These are phyloP conservation scores for Burhinus oedicnemus DNA, from an alignment of 2,113 vertebrate species.

Conservation along the genomic window DNA sequence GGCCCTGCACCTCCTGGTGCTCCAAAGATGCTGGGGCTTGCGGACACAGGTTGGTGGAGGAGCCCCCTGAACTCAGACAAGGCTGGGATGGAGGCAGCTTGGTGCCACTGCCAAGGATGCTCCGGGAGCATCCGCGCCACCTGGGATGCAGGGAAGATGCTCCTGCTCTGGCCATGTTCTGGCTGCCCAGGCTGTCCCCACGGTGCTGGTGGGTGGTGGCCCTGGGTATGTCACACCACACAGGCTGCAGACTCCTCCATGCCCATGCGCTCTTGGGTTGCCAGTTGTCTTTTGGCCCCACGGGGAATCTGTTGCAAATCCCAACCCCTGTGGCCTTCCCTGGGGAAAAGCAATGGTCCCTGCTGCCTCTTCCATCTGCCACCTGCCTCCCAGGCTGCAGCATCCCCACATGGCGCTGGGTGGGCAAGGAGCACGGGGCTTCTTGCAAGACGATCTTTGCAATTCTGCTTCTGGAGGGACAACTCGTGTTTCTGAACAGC, in stretches of 20 bases:
- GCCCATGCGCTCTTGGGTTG: not conserved
- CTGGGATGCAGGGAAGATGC: not conserved
- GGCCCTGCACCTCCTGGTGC: not conserved
- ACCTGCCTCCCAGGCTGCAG: not conserved
- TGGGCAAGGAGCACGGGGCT: not conserved
- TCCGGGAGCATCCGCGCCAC: not conserved
- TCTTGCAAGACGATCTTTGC: not conserved
- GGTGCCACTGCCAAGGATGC: not conserved
- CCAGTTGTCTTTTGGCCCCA: not conserved
- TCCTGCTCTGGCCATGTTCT: not conserved
- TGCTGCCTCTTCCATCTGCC: not conserved
- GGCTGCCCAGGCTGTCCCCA: not conserved
- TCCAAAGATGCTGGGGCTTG: not conserved
- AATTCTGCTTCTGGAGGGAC: not conserved
- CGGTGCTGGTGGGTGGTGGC: not conserved
- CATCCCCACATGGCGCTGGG: rapidly evolving
- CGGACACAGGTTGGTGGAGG: not conserved
- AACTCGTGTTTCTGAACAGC: not conserved
- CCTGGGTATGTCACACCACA: not conserved
- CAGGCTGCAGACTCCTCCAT: not conserved
- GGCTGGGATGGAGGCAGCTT: not conserved
- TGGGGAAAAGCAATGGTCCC: not conserved
- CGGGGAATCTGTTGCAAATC: not conserved
- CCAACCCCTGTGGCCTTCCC: not conserved
- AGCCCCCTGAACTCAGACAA: not conserved